Percentiles rank a stretch among this genome's conserved stretches.
Conservation (phyloP, 2,888 invertebrate species). For the Tethea ocularis region DNA sequence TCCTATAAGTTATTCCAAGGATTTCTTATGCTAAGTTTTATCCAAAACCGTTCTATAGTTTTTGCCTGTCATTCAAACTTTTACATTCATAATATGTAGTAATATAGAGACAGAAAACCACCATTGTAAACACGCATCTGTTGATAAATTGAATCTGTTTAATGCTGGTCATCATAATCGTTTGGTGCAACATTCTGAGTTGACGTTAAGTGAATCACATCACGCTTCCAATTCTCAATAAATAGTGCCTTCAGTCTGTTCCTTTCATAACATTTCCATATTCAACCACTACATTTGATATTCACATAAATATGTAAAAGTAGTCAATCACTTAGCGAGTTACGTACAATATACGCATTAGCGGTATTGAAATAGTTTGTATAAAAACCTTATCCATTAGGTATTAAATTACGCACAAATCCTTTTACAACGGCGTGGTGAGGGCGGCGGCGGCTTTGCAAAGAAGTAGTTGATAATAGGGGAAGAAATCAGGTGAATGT, state of each 20-base stretch:
- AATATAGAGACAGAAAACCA: too few relatives aligned
- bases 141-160: too few relatives aligned
- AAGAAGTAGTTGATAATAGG: background rate
- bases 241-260: background rate
- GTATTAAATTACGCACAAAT: background rate
- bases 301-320: background rate
- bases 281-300: background rate
- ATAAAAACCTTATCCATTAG: constrained; percentile 6
- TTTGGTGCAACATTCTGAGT: background rate
- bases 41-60: too few relatives aligned
- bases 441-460: background rate
- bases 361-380: background rate
- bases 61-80: too few relatives aligned
- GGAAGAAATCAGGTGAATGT: background rate
- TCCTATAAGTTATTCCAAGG: too few relatives aligned
- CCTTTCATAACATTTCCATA: background rate
- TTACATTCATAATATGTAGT: too few relatives aligned
- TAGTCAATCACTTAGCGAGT: constrained; percentile 4
- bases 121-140: too few relatives aligned
- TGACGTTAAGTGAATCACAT: background rate
- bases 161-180: too few relatives aligned
- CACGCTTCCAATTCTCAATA: background rate
- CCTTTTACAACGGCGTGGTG: background rate
- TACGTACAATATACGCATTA: background rate
- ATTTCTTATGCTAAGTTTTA: too few relatives aligned